phyloP scores from a whole-genome alignment of 2,797 vertebrate species.

The Accipiter superciliosus region DNA sequence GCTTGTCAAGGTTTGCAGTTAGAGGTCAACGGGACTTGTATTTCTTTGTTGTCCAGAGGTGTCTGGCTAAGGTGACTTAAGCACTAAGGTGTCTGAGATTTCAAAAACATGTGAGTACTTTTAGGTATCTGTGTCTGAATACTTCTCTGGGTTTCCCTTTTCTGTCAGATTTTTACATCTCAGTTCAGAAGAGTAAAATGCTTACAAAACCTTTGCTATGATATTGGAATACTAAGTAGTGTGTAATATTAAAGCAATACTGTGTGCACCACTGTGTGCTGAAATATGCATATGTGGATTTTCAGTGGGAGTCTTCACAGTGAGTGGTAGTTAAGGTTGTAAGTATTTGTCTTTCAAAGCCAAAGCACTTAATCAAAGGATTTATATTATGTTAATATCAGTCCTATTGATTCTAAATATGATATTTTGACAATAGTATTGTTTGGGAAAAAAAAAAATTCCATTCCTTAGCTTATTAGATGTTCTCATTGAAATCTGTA shows the following conservation, averaged over 20 bases:
- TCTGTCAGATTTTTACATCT: background rate
- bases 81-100: background rate
- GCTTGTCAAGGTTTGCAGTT: background rate
- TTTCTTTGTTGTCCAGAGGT: background rate
- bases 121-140: background rate
- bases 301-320: background rate
- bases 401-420: background rate
- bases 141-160: background rate
- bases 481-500: background rate
- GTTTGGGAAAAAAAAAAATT: background rate
- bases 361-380: background rate
- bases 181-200: background rate
- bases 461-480: background rate
- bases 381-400: background rate
- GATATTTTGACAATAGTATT: background rate
- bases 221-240: background rate
- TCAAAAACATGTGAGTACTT: background rate
- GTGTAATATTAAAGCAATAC: background rate
- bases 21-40: background rate
- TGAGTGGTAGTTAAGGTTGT: background rate
- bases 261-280: background rate
- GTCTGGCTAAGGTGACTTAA: background rate
- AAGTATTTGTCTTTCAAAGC: background rate
- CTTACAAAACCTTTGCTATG: background rate
- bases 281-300: rapidly evolving